phyloP scores from a whole-genome alignment of 1,140 invertebrate genomes.

The Zaprionus vittiger region DNA sequence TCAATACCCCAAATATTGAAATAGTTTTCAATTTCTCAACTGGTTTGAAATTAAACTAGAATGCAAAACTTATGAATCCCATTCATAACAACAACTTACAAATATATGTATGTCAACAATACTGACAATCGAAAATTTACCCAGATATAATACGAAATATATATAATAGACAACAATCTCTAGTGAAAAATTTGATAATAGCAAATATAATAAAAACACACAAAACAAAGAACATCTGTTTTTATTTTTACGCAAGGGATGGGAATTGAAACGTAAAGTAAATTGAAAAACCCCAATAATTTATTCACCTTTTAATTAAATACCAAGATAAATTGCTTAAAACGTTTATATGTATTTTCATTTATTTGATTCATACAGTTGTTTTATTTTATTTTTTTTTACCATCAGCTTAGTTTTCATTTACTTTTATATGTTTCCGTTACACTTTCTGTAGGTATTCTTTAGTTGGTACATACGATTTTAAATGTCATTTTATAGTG shows the following conservation, averaged over 20 bases:
- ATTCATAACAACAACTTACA: neutral
- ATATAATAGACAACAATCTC: constrained; percentile 64
- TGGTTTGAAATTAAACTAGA: neutral
- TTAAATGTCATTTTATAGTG: constrained; percentile 58
- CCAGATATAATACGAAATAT: constrained; percentile 59
- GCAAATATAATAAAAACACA: constrained; percentile 54
- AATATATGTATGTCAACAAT: constrained; percentile 14
- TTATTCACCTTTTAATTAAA: neutral
- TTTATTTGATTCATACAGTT: constrained; percentile 79
- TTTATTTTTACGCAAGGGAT: neutral
- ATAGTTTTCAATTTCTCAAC: neutral
- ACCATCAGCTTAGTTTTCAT: constrained; percentile 65
- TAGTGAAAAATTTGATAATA: constrained; percentile 58
- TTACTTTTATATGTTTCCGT: constrained; percentile 51
- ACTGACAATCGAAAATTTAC: constrained; percentile 29
- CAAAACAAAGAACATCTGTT: constrained; percentile 45
- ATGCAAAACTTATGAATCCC: neutral
- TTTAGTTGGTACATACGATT: constrained; percentile 33
- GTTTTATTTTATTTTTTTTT: constrained; percentile 57
- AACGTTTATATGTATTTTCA: constrained; percentile 82
- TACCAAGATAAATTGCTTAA: constrained; percentile 43
- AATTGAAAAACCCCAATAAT: neutral
- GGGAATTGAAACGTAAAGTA: neutral
- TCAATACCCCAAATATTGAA: neutral
- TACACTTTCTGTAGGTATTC: constrained; percentile 31